Evolutionary conservation across 2,113 vertebrate genomes (phyloP), one percentile per base, ranked within the genome.

Genomic region (Platichthys stellatus): DNA sequence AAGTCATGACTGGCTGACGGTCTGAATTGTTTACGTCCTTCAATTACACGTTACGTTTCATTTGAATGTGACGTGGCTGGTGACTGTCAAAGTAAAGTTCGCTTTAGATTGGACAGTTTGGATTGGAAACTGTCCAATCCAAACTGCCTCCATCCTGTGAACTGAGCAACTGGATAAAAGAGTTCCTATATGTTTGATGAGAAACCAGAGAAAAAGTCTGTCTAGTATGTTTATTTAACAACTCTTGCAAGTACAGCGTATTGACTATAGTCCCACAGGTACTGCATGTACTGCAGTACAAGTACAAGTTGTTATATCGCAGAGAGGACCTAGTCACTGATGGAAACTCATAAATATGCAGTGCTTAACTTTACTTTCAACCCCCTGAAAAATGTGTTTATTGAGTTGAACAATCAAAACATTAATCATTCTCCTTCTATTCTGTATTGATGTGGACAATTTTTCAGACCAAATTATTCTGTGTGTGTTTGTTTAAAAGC

Each of bases 21-120:
- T 47, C 54, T 68, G 76, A 92, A 92, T 90, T 81, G 86, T 90
- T 81, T 49, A 88, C 72, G 51, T 17, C 5, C 66, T 78, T 86
- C 57, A 40, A 83, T 88, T 85, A 63, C 45, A 54, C 69, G 58
- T 81, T 40, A 71, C 80, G 62, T 80, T 76, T 87, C 24, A 75
- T 77, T 82, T 69, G 61, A 57, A 68, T 59, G 47, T 80, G 63
- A 61, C 10, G 20, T 66, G 66, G 76, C 59, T 72, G 76, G 40
- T 65, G 63, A 61, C 61, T 57, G 62, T 80, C 62, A 53, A 68
- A 56, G 66, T 67, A 20, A n/a, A 61, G 72, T 69, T 75, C 60
- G 53, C 62, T 84, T 82, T 28, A 54, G 69, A 81, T 64, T 67
- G 76, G 76, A 72, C 79, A 17, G 63, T 66, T 76, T 43, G 69